These are phyloP conservation scores for Halcyon chelicuti DNA, from an alignment of 2,797 vertebrate species.

Conservation along the genomic window DNA sequence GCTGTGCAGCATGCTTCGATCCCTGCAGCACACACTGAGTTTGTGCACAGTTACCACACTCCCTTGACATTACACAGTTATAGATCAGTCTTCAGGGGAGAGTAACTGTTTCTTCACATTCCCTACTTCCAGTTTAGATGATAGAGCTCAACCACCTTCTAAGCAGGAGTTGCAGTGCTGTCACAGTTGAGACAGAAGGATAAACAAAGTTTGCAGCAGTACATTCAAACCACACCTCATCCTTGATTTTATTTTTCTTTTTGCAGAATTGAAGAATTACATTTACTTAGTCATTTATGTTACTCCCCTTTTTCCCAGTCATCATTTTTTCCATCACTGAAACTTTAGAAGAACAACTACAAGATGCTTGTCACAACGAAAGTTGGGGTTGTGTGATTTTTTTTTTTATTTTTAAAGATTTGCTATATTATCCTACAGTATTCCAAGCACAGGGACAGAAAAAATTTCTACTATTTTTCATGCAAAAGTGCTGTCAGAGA, in stretches of 20 bases:
- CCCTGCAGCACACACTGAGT: not conserved
- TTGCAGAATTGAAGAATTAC: not conserved
- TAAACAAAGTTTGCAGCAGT: not conserved
- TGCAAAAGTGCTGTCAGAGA: not conserved
- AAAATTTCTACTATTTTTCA: not conserved
- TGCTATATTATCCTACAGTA: not conserved
- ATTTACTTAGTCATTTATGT: not conserved
- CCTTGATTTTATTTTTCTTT: not conserved
- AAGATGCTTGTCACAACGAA: not conserved
- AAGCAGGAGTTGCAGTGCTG: not conserved
- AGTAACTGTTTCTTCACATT: not conserved
- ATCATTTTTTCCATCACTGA: not conserved
- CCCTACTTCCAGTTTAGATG: not conserved
- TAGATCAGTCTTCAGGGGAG: not conserved
- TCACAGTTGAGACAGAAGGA: not conserved
- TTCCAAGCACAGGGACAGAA: not conserved
- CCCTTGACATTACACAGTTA: fast-evolving
- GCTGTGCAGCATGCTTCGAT: fast-evolving
- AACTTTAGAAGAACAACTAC: not conserved
- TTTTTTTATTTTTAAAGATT: not conserved
- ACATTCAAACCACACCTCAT: not conserved
- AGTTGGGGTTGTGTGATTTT: not conserved
- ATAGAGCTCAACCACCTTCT: not conserved
- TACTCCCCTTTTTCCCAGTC: not conserved
- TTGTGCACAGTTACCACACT: not conserved